Evolutionary conservation across 2,888 invertebrate genomes (phyloP).

Genomic region (Himalopsyche tibetana): DNA sequence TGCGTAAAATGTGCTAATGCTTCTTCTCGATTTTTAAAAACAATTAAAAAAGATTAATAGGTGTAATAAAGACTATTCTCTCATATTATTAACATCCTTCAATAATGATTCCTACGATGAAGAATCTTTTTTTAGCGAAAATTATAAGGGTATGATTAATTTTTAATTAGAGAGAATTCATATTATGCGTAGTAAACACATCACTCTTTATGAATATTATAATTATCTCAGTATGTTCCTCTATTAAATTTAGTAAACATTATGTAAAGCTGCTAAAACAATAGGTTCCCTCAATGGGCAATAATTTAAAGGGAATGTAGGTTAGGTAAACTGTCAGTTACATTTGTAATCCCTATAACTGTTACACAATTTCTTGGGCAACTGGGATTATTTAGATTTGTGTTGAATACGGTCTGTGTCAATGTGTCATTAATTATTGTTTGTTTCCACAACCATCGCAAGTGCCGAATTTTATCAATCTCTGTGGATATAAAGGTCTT

Average conservation of each 20-base stretch:
- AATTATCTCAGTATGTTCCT: neutral
- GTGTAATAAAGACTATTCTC: no score
- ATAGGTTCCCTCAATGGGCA: neutral
- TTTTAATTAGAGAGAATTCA: no score
- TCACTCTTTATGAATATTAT: no score
- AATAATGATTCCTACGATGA: no score
- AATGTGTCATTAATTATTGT: constrained; percentile 39
- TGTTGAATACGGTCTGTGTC: constrained; percentile 21
- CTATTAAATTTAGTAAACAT: neutral
- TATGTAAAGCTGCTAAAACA: neutral
- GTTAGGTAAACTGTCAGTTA: constrained; percentile 31
- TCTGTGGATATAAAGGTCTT: neutral
- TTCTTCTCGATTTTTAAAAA: no score
- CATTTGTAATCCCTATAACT: constrained; percentile 38
- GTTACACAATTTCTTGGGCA: constrained; percentile 35
- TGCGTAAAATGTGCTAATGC: no score
- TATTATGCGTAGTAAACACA: no score
- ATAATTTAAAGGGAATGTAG: constrained; percentile 5
- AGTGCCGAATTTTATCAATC: constrained; percentile 1
- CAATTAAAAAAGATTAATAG: no score
- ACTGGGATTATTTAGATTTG: constrained; percentile 37
- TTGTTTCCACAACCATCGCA: constrained; percentile 1
- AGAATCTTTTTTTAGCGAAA: no score
- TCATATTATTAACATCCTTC: no score
- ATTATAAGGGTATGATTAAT: no score